Evolutionary conservation across 1,140 invertebrate species (phyloP).

Genomic region (Adoxophyes honmai): DNA sequence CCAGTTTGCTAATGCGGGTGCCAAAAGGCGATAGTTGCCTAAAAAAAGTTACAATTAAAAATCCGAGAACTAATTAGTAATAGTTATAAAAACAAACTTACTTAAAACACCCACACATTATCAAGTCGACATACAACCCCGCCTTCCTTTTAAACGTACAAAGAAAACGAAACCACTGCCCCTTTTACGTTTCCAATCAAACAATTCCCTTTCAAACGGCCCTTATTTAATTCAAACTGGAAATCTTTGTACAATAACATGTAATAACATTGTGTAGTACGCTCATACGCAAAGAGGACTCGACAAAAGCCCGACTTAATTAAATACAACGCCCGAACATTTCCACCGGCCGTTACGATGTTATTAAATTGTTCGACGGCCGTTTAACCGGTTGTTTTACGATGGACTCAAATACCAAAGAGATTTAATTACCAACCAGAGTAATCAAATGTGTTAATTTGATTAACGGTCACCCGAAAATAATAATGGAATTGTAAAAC

Average conservation of each 20-base stretch:
- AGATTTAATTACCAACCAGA: slow-evolving; percentile 38
- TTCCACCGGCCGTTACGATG: slow-evolving; percentile 60
- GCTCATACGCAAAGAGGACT: slow-evolving; percentile 32
- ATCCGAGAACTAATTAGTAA: no score
- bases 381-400: slow-evolving; percentile 55
- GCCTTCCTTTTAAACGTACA: no score
- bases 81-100: no score
- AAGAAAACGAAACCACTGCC: no score
- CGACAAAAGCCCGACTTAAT: slow-evolving; percentile 56
- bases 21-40: no score
- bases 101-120: no score
- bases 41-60: no score
- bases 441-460: slow-evolving; percentile 37
- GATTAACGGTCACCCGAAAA: slow-evolving; percentile 19
- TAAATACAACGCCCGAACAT: slow-evolving; percentile 59
- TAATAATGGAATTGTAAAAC: background rate
- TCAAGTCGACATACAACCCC: no score
- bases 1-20: no score
- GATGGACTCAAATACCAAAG: slow-evolving; percentile 38
- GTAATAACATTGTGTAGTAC: slow-evolving; percentile 28
- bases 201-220: slow-evolving; percentile 23
- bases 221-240: no score
- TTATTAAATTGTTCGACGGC: slow-evolving; percentile 70
- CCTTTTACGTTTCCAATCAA: no score
- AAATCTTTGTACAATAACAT: slow-evolving; percentile 30